Conservation (phyloP, 2,888 invertebrate species). For the Nomada flava region DNA sequence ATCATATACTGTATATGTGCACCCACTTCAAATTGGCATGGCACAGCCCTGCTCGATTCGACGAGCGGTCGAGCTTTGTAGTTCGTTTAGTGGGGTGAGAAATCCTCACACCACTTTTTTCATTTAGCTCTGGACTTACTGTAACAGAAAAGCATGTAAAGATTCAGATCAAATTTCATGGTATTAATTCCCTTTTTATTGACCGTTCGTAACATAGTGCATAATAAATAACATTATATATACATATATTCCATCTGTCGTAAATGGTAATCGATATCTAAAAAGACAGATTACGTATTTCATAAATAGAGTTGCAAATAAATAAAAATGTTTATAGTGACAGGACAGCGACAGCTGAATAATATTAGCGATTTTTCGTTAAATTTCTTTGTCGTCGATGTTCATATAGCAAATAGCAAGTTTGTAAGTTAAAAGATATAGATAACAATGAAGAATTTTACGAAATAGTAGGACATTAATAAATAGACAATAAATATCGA, state of each 20-base stretch:
- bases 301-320: conserved; percentile 60
- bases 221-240: conserved; percentile 74
- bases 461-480: conserved; percentile 32
- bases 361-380: conserved; percentile 51
- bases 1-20: no score
- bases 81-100: no score
- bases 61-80: no score
- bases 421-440: conserved; percentile 13
- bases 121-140: no score
- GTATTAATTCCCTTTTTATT: conserved; percentile 72
- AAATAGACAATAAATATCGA: conserved; percentile 42
- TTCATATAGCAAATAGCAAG: conserved; percentile 25
- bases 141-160: background rate
- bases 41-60: no score
- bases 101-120: no score
- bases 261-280: conserved; percentile 60
- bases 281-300: conserved; percentile 65
- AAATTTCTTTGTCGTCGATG: conserved; percentile 8
- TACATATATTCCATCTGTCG: conserved; percentile 65
- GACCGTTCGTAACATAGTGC: conserved; percentile 75
- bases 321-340: conserved; percentile 66
- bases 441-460: conserved; percentile 42
- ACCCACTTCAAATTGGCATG: no score
- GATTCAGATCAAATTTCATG: background rate
- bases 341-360: conserved; percentile 48